Evolutionary conservation across 1,140 invertebrate genomes (phyloP).

Genomic region (Magallana gigas): DNA sequence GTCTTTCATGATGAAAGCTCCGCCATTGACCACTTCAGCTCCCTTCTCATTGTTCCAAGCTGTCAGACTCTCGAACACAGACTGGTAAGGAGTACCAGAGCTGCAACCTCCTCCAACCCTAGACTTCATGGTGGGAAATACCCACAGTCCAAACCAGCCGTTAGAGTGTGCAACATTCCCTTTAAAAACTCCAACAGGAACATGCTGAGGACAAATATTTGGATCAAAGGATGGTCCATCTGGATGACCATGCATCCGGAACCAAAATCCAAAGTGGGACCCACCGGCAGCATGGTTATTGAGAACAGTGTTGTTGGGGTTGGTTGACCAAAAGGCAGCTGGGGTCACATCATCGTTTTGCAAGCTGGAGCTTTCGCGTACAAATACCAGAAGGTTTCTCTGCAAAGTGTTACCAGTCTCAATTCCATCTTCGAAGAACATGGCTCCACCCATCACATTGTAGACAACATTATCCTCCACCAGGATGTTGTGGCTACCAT

Average conservation of each 20-base stretch:
- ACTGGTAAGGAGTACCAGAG: conserved; percentile 46
- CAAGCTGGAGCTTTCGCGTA: conserved; percentile 72
- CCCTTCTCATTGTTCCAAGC: conserved; percentile 77
- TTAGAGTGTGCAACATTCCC: conserved; percentile 77
- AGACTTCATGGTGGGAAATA: conserved; percentile 74
- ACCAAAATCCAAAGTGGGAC: conserved; percentile 78
- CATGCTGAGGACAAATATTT: conserved; percentile 69
- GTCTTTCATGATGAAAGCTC: conserved; percentile 70
- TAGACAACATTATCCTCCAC: conserved; percentile 73
- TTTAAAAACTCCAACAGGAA: conserved; percentile 68
- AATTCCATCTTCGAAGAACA: conserved; percentile 78
- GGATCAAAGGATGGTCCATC: conserved; percentile 74
- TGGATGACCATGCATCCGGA: conserved; percentile 73
- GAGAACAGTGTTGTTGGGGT: conserved; percentile 75
- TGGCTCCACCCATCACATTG: conserved; percentile 76
- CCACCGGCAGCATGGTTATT: conserved; percentile 76
- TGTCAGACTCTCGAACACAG: conserved; percentile 62
- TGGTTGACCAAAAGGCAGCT: conserved; percentile 75
- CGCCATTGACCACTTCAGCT: conserved; percentile 70
- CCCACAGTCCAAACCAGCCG: conserved; percentile 79
- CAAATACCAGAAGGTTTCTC: conserved; percentile 76
- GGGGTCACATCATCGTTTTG: conserved; percentile 79
- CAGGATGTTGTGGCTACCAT: conserved; percentile 71
- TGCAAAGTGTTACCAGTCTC: conserved; percentile 75
- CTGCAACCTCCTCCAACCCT: conserved; percentile 62